Conservation (phyloP, 2,888 invertebrate genomes). For the Heliconius cydno region DNA sequence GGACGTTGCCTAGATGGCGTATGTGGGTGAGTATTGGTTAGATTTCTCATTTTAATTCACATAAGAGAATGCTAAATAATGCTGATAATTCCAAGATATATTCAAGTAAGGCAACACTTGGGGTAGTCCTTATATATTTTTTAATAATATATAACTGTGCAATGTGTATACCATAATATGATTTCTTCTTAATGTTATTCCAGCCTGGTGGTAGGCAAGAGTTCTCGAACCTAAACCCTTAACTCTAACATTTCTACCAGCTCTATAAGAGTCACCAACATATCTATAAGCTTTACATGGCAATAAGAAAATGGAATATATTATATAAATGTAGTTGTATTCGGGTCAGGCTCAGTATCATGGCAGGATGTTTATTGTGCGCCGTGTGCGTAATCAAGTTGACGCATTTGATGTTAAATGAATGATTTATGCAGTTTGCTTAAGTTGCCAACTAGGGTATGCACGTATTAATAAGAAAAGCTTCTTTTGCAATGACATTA, state of each 20-base stretch:
- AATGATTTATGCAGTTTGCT: conserved; percentile 34
- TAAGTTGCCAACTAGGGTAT: neutral
- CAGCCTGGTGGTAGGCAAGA: too few species aligned
- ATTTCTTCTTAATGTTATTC: too few species aligned
- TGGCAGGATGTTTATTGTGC: conserved; percentile 43
- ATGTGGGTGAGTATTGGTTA: conserved; percentile 42
- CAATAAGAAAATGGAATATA: neutral
- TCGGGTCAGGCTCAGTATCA: conserved; percentile 38
- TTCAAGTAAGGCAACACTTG: neutral
- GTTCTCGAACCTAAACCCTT: too few species aligned
- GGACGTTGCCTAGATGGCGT: conserved; percentile 45
- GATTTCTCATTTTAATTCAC: neutral
- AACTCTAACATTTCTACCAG: too few species aligned
- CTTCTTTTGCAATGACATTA: neutral
- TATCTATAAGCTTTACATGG: neutral
- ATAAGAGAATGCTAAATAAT: neutral
- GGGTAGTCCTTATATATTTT: too few species aligned
- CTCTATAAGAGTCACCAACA: too few species aligned
- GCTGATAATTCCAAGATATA: neutral
- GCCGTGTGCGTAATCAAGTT: conserved; percentile 34
- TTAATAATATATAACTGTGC: too few species aligned
- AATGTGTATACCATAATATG: too few species aligned
- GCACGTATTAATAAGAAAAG: neutral
- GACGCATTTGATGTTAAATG: conserved; percentile 39
- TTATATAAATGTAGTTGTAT: conserved; percentile 19